Percentiles rank a stretch among this genome's conserved stretches.
Conservation (phyloP, 2,888 invertebrate genomes). For the Phlogophora meticulosa region DNA sequence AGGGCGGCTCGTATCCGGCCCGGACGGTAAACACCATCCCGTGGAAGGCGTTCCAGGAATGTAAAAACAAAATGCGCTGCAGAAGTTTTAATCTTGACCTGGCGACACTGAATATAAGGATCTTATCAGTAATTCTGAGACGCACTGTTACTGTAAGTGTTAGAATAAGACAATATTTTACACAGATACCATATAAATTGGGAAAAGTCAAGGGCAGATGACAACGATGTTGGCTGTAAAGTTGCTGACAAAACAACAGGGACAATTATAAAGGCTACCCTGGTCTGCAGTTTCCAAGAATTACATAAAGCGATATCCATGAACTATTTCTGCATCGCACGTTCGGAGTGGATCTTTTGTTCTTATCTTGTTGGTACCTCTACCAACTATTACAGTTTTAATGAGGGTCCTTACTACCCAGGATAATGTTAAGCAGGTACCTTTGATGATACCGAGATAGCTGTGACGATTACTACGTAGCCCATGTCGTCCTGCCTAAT, state of each 20-base stretch:
- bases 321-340: conserved; percentile 6
- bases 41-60: conserved; percentile 29
- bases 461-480: conserved; percentile 22
- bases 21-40: conserved; percentile 60
- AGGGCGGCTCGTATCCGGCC: conserved; percentile 62
- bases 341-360: conserved; percentile 30
- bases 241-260: neutral
- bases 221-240: neutral
- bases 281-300: neutral
- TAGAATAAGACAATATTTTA: neutral
- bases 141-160: neutral
- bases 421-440: conserved; percentile 34
- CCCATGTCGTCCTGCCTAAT: conserved; percentile 17
- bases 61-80: conserved; percentile 1
- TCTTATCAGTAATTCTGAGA: too few relatives aligned
- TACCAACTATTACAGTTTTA: conserved; percentile 41
- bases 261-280: neutral
- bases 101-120: neutral
- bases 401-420: conserved; percentile 44
- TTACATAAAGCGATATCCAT: neutral
- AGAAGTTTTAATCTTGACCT: conserved; percentile 15
- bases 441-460: conserved; percentile 33
- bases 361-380: conserved; percentile 18
- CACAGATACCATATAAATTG: neutral
- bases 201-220: neutral